Percentiles rank a stretch among this genome's conserved stretches.
These are phyloP conservation scores for Himalopsyche tibetana DNA, from an alignment of 2,888 invertebrate genomes.

Conservation along the genomic window DNA sequence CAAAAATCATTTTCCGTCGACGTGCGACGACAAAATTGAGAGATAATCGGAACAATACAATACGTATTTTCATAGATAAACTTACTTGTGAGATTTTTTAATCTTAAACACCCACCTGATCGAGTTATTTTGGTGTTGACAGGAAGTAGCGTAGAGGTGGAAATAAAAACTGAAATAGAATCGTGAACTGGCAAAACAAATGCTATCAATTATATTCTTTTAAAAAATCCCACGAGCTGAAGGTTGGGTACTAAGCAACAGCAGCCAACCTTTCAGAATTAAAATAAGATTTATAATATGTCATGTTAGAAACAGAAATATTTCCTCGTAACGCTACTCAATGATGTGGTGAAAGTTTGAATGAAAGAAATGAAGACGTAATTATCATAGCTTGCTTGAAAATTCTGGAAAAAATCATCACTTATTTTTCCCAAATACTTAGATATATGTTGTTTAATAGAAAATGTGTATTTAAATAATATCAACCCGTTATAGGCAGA, in stretches of 20 bases:
- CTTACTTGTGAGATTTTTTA: too few species aligned
- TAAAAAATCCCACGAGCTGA: neutral
- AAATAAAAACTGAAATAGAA: conserved; percentile 19
- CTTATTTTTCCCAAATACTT: too few species aligned
- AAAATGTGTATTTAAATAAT: too few species aligned
- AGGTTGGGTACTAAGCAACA: neutral
- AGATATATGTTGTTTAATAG: too few species aligned
- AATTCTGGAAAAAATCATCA: too few species aligned
- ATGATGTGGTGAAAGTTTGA: neutral
- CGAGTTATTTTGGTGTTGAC: neutral
- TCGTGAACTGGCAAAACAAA: conserved; percentile 9
- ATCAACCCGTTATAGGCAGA: too few species aligned
- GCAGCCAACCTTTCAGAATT: conserved; percentile 8
- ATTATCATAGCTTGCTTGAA: too few species aligned
- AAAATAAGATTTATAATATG: conserved; percentile 1
- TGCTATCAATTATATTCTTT: neutral
- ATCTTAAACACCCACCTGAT: neutral
- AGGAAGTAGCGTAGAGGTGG: conserved; percentile 25
- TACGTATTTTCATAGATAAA: too few species aligned
- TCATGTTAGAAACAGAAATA: neutral
- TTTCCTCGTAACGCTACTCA: neutral
- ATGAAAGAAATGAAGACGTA: too few species aligned
- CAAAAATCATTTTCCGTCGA: too few species aligned
- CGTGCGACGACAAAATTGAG: too few species aligned
- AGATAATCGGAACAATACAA: too few species aligned